Evolutionary conservation across 2,797 vertebrate species (phyloP), one percentile per base, ranked within the genome.

Genomic region (Mergus octosetaceus): DNA sequence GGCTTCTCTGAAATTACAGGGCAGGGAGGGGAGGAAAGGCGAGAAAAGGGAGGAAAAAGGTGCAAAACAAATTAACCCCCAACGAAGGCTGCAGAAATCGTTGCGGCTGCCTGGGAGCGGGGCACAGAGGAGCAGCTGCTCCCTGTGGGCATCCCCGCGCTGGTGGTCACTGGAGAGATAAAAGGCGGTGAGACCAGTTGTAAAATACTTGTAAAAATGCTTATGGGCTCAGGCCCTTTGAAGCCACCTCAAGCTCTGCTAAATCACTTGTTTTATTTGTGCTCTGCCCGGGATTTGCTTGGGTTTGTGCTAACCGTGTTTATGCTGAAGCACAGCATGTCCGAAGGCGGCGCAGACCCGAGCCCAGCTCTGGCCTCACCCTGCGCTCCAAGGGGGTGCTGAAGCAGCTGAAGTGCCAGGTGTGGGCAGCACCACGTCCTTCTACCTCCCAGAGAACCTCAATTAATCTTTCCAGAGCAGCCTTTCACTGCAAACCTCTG

Each of bases 271-370:
- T 88, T 95, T 95, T 90, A 95, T 93, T 95, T 89, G 92, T 79
- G 90, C 94, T 96, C 89, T 82, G 93, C 30, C 56, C 74, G 21
- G 32, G 27, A 94, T 93, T 95, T 95, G 85, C 86, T 96, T 81
- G 74, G 88, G 87, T 97, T 96, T 88, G 91, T 94, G 93, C 91
- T 96, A 88, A 39, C 87, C 84, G 39, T 32, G 79, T 94, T 97
- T 96, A 95, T 4, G 13, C 92, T 39, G 93, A 91, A 92, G 72
- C 6, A 24, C 39, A 32, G 53, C 2, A 5, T 17, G 10, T 27
- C 41, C 39, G 80, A 74, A 82, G 76, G 19, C 3, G 1, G 57
- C 2, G 1, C 13, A 39, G 76, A 85, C n/a, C 28, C 13, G 5
- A 15, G 54, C 54, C 62, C 39, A 53, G 27, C 51, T 53, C 51